phyloP scores from a whole-genome alignment of 2,888 invertebrate species.

The Nebria salina region DNA sequence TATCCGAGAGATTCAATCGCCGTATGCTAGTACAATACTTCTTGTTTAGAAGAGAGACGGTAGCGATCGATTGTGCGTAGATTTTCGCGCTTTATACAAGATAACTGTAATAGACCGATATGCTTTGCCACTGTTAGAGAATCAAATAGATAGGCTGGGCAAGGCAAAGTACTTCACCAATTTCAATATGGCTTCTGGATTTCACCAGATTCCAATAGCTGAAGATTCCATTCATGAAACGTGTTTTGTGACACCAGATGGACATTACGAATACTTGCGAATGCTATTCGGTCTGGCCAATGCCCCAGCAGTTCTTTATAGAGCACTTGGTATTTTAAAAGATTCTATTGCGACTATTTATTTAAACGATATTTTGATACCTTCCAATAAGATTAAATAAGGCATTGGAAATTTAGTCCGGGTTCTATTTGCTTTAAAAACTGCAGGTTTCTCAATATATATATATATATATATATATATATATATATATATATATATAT shows the following conservation, averaged over 20 bases:
- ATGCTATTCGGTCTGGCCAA: conserved; percentile 48
- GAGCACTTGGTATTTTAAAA: conserved; percentile 46
- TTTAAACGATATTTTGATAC: conserved; percentile 49
- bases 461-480: too few species aligned
- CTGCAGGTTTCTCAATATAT: neutral
- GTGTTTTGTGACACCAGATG: conserved; percentile 3
- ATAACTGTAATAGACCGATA: conserved; percentile 53
- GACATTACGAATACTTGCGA: conserved; percentile 40
- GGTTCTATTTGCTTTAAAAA: too few species aligned
- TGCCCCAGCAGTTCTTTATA: conserved; percentile 48
- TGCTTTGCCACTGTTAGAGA: conserved; percentile 53
- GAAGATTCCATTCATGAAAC: neutral
- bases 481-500: too few species aligned
- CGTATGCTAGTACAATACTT: conserved; percentile 32
- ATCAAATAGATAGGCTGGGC: conserved; percentile 50
- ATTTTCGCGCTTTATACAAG: conserved; percentile 42
- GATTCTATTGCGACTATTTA: conserved; percentile 47
- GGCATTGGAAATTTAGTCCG: conserved; percentile 47
- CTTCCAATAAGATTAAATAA: conserved; percentile 48
- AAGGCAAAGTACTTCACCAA: neutral
- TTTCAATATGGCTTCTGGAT: conserved; percentile 11
- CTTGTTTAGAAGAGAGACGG: conserved; percentile 43
- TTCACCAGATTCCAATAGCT: neutral
- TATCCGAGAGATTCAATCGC: conserved; percentile 23
- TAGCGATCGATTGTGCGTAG: conserved; percentile 21